Evolutionary conservation across 2,113 vertebrate genomes (phyloP).

Genomic region (Petromus typicus): DNA sequence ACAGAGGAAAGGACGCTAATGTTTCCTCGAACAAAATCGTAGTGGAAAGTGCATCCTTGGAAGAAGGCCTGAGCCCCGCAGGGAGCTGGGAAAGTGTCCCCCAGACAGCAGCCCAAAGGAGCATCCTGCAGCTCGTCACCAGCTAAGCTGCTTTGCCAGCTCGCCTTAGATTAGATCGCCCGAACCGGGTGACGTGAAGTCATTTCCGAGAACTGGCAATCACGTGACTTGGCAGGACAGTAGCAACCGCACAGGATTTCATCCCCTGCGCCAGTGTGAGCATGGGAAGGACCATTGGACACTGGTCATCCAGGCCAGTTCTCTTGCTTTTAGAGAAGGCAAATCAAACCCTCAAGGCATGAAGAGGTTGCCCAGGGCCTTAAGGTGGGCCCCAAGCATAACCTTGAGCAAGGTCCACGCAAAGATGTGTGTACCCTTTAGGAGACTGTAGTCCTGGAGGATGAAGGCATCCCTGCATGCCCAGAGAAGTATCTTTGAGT

Average conservation of each 20-base stretch:
- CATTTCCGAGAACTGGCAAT: constrained; percentile 63
- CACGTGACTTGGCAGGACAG: constrained; percentile 17
- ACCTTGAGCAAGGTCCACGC: background rate
- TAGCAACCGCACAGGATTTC: background rate
- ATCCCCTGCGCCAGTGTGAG: background rate
- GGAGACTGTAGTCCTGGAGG: background rate
- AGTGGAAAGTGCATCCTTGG: background rate
- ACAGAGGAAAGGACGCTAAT: background rate
- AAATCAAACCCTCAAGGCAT: background rate
- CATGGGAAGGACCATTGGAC: background rate
- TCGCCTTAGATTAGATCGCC: constrained; percentile 38
- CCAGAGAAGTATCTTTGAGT: background rate
- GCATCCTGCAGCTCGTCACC: constrained; percentile 3
- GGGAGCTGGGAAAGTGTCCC: background rate
- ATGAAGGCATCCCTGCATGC: background rate
- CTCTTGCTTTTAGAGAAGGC: background rate
- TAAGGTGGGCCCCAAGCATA: background rate
- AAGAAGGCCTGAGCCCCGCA: background rate
- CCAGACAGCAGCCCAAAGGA: background rate
- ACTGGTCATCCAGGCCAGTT: background rate
- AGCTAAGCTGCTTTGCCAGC: constrained; percentile 59
- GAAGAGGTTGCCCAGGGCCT: background rate
- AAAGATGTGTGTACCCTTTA: background rate
- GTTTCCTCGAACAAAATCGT: background rate
- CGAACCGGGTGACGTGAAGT: background rate